phyloP scores from a whole-genome alignment of 2,113 vertebrate species.

The Eclectus roratus region DNA sequence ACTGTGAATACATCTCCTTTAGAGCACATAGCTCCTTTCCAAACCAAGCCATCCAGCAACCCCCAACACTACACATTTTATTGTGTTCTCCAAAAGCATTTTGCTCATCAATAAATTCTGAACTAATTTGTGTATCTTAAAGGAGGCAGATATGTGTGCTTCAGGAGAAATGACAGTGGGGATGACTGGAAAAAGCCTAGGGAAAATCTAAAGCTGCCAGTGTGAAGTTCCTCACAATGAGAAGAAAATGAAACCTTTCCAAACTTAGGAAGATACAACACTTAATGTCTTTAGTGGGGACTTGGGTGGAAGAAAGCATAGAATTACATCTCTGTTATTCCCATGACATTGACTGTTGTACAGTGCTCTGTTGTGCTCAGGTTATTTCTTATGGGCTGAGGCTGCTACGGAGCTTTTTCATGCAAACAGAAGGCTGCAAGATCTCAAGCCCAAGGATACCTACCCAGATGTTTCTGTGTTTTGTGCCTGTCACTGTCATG shows the following conservation, averaged over 20 bases:
- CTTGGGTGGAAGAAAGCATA: background rate
- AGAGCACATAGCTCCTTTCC: background rate
- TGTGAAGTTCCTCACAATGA: background rate
- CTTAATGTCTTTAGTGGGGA: background rate
- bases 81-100: background rate
- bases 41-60: background rate
- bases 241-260: background rate
- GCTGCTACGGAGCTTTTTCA: background rate
- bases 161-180: background rate
- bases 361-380: background rate
- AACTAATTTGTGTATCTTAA: background rate
- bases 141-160: background rate
- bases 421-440: background rate
- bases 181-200: background rate
- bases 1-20: background rate
- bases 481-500: background rate
- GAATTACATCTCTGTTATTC: background rate
- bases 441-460: background rate
- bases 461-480: background rate
- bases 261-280: background rate
- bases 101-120: background rate
- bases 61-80: background rate
- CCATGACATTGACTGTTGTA: background rate
- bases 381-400: background rate
- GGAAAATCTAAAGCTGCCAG: background rate